Percentiles rank a stretch among this genome's conserved stretches.
phyloP scores from a whole-genome alignment of 2,797 vertebrate species.

The Enteromius paludinosus region DNA sequence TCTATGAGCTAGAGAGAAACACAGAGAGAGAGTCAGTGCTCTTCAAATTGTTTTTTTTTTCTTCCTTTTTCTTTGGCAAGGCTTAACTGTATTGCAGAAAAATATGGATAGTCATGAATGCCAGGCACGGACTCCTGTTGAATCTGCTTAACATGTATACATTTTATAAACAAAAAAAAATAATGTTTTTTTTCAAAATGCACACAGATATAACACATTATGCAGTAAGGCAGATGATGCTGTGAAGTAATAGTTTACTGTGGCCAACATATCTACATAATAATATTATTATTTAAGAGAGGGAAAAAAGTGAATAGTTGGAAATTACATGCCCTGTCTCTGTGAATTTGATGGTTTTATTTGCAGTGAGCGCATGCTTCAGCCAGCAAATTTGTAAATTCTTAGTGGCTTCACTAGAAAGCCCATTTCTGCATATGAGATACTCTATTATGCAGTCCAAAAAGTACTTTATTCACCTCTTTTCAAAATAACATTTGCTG shows the following conservation, averaged over 20 bases:
- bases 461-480: neutral
- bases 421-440: neutral
- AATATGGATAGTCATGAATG: neutral
- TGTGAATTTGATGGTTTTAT: neutral
- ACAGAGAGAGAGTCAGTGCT: neutral
- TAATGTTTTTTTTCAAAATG: neutral
- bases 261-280: neutral
- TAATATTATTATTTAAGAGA: neutral
- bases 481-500: neutral
- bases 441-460: neutral
- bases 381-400: neutral
- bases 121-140: too few species aligned
- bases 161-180: too few species aligned
- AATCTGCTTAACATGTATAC: too few species aligned
- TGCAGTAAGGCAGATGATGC: neutral
- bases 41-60: neutral
- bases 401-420: neutral
- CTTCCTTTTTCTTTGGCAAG: neutral
- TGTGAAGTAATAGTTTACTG: neutral
- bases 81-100: neutral
- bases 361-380: neutral
- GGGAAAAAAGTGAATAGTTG: neutral
- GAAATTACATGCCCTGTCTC: neutral
- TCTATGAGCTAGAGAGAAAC: conserved; percentile 82
- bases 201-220: neutral